Evolutionary conservation across 2,797 vertebrate genomes (phyloP).

Genomic region (Manis javanica): DNA sequence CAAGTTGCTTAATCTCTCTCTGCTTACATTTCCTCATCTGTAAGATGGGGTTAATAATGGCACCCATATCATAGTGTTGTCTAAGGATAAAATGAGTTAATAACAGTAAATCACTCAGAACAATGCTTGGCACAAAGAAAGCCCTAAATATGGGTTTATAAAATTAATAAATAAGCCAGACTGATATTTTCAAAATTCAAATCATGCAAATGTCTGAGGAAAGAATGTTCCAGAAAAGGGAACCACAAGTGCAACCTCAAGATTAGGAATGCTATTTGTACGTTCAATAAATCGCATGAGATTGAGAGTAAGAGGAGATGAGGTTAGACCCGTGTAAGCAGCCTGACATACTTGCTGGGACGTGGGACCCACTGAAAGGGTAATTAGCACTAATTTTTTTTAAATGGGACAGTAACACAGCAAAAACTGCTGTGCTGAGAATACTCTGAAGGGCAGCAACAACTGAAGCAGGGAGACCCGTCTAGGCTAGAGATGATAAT

Average conservation of each 20-base stretch:
- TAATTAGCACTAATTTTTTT: not conserved
- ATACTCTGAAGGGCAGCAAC: not conserved
- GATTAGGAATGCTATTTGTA: not conserved
- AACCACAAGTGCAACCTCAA: not conserved
- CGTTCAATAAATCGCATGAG: not conserved
- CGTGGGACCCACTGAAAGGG: not conserved
- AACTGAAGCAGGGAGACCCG: not conserved
- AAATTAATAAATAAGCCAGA: not conserved
- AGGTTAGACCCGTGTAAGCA: not conserved
- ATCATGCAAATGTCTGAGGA: not conserved
- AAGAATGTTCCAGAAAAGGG: conserved; percentile 13
- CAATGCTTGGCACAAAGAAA: not conserved
- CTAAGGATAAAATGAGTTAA: not conserved
- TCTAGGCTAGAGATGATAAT: not conserved
- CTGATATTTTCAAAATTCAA: conserved; percentile 22
- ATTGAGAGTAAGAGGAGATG: not conserved
- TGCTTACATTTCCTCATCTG: not conserved
- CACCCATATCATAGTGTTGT: not conserved
- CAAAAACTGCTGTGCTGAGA: not conserved
- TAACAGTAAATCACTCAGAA: not conserved
- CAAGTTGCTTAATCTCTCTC: not conserved
- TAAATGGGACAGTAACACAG: not conserved
- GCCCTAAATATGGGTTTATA: not conserved
- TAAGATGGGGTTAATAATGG: not conserved
- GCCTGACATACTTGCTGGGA: not conserved